Evolutionary conservation across 2,797 vertebrate genomes (phyloP), one percentile per base, ranked within the genome.

Genomic region (Artibeus lituratus): DNA sequence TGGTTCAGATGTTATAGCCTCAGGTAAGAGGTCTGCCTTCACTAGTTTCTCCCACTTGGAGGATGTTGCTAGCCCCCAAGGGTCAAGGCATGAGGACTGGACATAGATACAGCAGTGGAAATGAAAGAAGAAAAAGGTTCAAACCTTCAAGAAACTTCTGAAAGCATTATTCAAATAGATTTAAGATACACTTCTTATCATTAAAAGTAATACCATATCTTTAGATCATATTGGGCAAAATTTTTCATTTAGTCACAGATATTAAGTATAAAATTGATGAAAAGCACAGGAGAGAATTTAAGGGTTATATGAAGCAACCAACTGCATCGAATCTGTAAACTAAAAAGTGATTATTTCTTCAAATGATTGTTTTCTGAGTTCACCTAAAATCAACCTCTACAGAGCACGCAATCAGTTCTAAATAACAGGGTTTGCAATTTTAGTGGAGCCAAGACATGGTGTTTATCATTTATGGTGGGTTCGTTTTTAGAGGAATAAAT

Each of bases 321-420:
- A 93, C 11, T 65, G 26, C 24, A 90, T 32, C 84, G 44, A 93
- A 94, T 53, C 69, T 87, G 47, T 90, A 97, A 97, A 90, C 26
- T 76, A 82, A 96, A 93, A 74, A 18, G 5, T 42, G 87, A 89
- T 92, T 16, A 4, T 65, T 94, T 80, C 77, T 95, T 67, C n/a
- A 57, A 94, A 91, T 84, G 51, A 19, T 91, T 77, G 24, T 96
- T 98, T 95, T 95, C 84, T 94, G 81, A 76, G 77, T 90, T 95
- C 47, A 26, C 24, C 49, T 7, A 37, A 93, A 90, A 67, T 39
- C 62, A 4, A 22, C 86, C 88, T 57, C 32, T 77, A 16, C 24
- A 44, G 8, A 42, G 62, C 70, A 57, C 1, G 49, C 92, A 90
- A 85, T 49, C 24, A 42, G 10, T 93, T 96, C 57, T 92, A 91